A percentile compares a stretch with the other conserved stretches of the same genome.
Evolutionary conservation across 2,797 vertebrate genomes (phyloP).

Genomic region (Anguilla obscura): DNA sequence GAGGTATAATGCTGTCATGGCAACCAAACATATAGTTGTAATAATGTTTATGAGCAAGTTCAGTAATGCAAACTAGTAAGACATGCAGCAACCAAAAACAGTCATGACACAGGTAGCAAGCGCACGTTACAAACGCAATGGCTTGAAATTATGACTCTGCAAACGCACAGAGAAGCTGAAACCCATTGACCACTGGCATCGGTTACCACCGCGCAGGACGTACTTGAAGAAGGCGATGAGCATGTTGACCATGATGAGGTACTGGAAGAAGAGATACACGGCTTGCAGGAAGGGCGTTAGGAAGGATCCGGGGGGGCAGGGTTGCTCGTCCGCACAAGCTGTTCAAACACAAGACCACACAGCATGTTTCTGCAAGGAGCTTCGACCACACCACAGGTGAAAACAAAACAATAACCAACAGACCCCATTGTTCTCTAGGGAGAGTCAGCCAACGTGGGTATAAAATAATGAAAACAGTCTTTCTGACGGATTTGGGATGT

Average conservation of each 20-base stretch:
- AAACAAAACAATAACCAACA: neutral
- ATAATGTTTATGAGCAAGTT: neutral
- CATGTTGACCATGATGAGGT: constrained; percentile 98
- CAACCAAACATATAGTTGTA: neutral
- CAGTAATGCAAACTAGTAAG: no score
- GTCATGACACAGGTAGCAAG: neutral
- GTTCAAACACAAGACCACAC: constrained; percentile 51
- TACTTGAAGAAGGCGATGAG: constrained; percentile 98
- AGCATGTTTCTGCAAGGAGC: neutral
- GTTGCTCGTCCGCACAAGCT: constrained; percentile 74
- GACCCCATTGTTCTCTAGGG: no score
- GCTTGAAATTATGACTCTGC: neutral
- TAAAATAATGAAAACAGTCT: neutral
- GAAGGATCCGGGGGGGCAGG: constrained; percentile 88
- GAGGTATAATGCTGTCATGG: neutral
- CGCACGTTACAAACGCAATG: neutral
- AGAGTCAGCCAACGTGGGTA: no score
- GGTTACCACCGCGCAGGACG: constrained; percentile 46
- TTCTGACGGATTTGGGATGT: neutral
- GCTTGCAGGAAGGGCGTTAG: constrained; percentile 89
- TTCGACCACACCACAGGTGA: neutral
- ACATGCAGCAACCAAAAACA: neutral
- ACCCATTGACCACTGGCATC: neutral
- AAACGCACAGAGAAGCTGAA: neutral
- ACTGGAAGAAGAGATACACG: constrained; percentile 95